Evolutionary conservation across 2,113 vertebrate genomes (phyloP), one percentile per base, ranked within the genome.

Genomic region (Uria aalge): DNA sequence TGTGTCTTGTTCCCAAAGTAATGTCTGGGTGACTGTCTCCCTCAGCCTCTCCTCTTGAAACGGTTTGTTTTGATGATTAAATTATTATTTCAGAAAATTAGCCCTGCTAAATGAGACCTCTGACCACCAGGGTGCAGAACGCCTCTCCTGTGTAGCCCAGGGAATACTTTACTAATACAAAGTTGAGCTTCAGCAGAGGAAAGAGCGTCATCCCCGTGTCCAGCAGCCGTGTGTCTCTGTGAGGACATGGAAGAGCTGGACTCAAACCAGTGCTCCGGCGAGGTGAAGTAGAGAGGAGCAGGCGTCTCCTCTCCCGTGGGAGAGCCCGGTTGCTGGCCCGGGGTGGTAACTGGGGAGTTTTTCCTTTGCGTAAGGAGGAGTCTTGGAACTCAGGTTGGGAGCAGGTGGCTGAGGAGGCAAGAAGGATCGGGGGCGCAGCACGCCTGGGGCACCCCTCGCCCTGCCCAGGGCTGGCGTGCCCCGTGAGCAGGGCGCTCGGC

Each of bases 181-280:
- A 76, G 52, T 50, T 77, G 72, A 69, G 18, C 73, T 90, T 81
- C 55, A 82, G 48, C 60, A 85, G 56, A 91, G 56, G 81, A 81
- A 81, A 38, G 74, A 87, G 50, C 55, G 53, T 26, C 62, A 34
- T 88, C 83, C 66, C 21, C 0, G 24, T 90, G 82, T 90, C 91
- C 78, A 85, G 85, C 88, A 81, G 69, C 85, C 14, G 82, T 66
- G 85, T 94, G 75, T 95, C 47, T 81, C 41, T 92, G 40, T 82
- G 78, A 83, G 82, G 86, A 92, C 56, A 63, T 76, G 79, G 83
- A 92, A 59, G 62, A 95, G 91, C 83, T 95, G 60, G n/a, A 75
- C 82, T 82, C 93, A 85, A 72, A 71, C 19, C 74, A 67, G 0
- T 34, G 82, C 62, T 67, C 15, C 62, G 47, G 66, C 41, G n/a